Percentiles rank a stretch among this genome's conserved stretches.
Conservation (phyloP, 2,113 vertebrate species). For the Chrysemys picta region DNA sequence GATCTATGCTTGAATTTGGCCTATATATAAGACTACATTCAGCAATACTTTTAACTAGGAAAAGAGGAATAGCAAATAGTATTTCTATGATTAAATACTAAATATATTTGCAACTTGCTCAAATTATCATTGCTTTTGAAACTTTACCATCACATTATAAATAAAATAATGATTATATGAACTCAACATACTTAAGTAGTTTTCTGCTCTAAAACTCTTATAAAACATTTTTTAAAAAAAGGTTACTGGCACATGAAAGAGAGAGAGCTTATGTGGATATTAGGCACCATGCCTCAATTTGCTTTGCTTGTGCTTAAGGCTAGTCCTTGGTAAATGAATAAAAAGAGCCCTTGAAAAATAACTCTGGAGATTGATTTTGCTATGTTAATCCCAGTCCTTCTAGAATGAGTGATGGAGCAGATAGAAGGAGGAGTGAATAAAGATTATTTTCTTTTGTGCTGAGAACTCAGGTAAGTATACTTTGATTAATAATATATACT, state of each 20-base stretch:
- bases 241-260: neutral
- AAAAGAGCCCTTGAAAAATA: neutral
- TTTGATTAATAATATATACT: neutral
- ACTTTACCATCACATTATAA: neutral
- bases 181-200: neutral
- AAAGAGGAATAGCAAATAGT: neutral
- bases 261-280: rapidly evolving
- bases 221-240: neutral
- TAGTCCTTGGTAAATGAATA: neutral
- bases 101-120: neutral
- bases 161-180: neutral
- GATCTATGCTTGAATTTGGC: neutral
- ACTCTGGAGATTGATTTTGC: neutral
- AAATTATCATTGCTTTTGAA: neutral
- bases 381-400: neutral
- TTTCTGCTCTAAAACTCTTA: neutral
- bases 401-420: neutral
- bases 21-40: neutral
- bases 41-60: neutral
- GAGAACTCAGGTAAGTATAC: neutral
- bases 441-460: neutral
- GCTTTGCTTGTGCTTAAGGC: neutral
- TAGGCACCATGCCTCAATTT: neutral
- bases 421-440: no score
- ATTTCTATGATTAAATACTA: neutral